These are phyloP conservation scores for Acestrorhynchus altus DNA, from an alignment of 2,797 vertebrate species.

Conservation along the genomic window DNA sequence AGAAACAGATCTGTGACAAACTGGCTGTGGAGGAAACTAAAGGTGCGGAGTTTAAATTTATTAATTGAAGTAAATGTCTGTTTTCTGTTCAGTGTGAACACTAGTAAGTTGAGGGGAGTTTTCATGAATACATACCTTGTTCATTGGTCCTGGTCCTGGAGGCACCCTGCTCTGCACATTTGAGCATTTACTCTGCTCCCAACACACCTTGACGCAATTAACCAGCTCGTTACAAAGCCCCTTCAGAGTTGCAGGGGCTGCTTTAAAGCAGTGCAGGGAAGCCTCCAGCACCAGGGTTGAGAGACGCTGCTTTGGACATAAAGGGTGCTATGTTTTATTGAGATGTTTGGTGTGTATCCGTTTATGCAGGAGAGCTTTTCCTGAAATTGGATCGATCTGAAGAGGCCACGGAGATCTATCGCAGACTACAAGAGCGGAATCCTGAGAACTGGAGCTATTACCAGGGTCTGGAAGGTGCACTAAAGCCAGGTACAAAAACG, in stretches of 20 bases:
- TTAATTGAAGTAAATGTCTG: no score
- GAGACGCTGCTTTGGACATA: neutral
- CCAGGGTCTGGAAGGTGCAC: conserved; percentile 91
- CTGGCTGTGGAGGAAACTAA: conserved; percentile 95
- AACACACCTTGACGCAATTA: no score
- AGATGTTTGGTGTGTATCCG: neutral
- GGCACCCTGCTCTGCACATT: no score
- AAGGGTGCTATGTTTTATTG: neutral
- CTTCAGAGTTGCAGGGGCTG: no score
- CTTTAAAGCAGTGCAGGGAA: no score
- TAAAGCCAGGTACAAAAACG: conserved; percentile 85
- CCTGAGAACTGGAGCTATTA: conserved; percentile 99
- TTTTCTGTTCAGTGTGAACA: neutral
- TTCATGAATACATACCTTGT: no score
- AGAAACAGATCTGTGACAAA: conserved; percentile 98
- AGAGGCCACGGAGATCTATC: conserved; percentile 91
- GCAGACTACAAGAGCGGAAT: conserved; percentile 91
- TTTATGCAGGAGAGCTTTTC: conserved; percentile 85
- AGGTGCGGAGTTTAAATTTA: conserved; percentile 69
- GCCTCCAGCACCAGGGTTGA: no score
- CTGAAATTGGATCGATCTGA: conserved; percentile 89
- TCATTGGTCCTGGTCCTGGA: no score
- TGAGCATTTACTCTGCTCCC: no score
- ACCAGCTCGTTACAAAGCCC: no score
- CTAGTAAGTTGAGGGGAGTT: no score